These are phyloP conservation scores for Ischnus inquisitorius DNA, from an alignment of 2,888 invertebrate species.

Conservation along the genomic window DNA sequence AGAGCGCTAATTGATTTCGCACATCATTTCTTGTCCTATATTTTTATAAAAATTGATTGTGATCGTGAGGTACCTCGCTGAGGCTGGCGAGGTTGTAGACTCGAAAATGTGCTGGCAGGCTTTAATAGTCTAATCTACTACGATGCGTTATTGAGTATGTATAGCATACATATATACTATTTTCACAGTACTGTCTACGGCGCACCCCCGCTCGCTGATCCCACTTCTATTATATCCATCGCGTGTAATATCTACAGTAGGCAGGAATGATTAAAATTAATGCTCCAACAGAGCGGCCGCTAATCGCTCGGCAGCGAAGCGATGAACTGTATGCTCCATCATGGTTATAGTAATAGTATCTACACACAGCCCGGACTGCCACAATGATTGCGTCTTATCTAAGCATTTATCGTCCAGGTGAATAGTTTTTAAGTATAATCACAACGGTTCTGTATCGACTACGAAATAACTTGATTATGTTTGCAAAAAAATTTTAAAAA, in stretches of 20 bases:
- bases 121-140: conserved; percentile 29
- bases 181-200: conserved; percentile 29
- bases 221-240: conserved; percentile 74
- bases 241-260: conserved; percentile 75
- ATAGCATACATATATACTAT: conserved; percentile 33
- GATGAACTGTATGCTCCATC: conserved; percentile 21
- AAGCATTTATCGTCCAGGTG: background rate
- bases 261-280: conserved; percentile 80
- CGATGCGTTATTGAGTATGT: background rate
- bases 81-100: conserved; percentile 23
- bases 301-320: conserved; percentile 60
- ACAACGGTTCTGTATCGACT: background rate
- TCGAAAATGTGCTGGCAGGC: conserved; percentile 23
- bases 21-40: too few species aligned
- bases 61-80: conserved; percentile 15
- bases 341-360: conserved; percentile 50
- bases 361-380: background rate
- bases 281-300: conserved; percentile 70
- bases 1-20: too few species aligned
- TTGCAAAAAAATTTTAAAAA: conserved; percentile 53
- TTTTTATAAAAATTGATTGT: conserved; percentile 6
- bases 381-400: background rate
- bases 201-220: conserved; percentile 62
- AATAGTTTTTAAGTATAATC: background rate
- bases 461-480: background rate